A percentile compares a stretch with the other conserved stretches of the same genome.
phyloP scores from a whole-genome alignment of 2,888 invertebrate species.

The Lasioglossum morio region DNA sequence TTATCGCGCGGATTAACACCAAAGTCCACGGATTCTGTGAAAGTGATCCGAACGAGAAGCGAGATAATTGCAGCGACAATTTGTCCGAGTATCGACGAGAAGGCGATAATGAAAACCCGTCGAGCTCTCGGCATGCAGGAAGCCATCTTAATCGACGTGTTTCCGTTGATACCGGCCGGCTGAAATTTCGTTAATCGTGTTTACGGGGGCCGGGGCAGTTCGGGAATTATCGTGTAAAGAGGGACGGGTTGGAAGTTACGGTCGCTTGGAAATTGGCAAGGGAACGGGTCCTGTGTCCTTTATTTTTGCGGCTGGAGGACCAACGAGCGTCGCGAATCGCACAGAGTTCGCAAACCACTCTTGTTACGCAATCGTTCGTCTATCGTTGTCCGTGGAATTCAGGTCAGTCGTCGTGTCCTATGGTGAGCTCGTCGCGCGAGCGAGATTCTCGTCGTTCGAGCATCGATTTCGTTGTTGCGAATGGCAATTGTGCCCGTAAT shows the following conservation, averaged over 20 bases:
- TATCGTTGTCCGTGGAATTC: slow-evolving; percentile 78
- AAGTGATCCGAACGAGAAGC: neutral
- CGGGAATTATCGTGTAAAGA: neutral
- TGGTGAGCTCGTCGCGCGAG: slow-evolving; percentile 69
- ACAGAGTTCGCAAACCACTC: slow-evolving; percentile 53
- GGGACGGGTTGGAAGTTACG: neutral
- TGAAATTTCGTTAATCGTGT: neutral
- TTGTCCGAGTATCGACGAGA: neutral
- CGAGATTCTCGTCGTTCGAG: slow-evolving; percentile 65
- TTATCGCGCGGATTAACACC: neutral
- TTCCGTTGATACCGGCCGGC: neutral
- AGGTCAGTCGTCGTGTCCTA: slow-evolving; percentile 79
- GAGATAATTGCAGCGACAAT: neutral
- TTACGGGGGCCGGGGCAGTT: neutral
- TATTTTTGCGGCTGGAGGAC: slow-evolving; percentile 47
- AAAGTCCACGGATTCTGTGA: neutral
- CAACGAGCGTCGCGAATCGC: slow-evolving; percentile 57
- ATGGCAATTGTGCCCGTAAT: neutral
- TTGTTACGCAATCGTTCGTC: slow-evolving; percentile 79
- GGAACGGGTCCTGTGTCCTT: neutral
- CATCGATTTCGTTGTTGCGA: slow-evolving; percentile 38
- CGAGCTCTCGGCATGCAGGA: neutral
- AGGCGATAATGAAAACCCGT: neutral
- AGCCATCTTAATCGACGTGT: neutral
- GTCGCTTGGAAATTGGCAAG: neutral